Evolutionary conservation across 2,113 vertebrate genomes (phyloP).

Genomic region (Notechis scutatus): DNA sequence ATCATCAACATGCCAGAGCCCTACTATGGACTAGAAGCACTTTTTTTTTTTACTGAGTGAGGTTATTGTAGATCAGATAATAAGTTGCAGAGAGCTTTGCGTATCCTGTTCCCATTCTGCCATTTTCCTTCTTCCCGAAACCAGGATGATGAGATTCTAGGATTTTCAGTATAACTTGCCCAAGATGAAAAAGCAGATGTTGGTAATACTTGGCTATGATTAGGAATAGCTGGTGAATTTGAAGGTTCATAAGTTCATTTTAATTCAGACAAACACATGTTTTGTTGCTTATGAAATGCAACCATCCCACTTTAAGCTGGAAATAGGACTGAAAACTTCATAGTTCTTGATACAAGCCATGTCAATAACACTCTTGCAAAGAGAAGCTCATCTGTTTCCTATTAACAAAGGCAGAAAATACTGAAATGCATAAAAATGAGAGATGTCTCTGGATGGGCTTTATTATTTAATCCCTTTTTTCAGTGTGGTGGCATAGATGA

Average conservation of each 20-base stretch:
- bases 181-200: slow-evolving; percentile 27
- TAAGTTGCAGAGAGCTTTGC: slow-evolving; percentile 8
- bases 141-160: background rate
- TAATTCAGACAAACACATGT: slow-evolving; percentile 26
- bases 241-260: slow-evolving; percentile 29
- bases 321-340: slow-evolving; percentile 4
- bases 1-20: background rate
- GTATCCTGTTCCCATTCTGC: background rate
- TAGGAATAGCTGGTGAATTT: slow-evolving; percentile 33
- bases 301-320: slow-evolving; percentile 8
- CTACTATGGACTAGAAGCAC: background rate
- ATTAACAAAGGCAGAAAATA: slow-evolving; percentile 25
- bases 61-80: background rate
- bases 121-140: slow-evolving; percentile 20
- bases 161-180: slow-evolving; percentile 30
- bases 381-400: slow-evolving; percentile 8
- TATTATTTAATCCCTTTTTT: slow-evolving; percentile 27
- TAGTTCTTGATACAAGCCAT: slow-evolving; percentile 22
- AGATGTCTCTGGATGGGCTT: slow-evolving; percentile 21
- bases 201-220: slow-evolving; percentile 1
- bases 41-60: background rate
- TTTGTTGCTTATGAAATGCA: slow-evolving; percentile 31
- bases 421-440: slow-evolving; percentile 27
- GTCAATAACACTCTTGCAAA: background rate
- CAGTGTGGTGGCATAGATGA: slow-evolving; percentile 6